Evolutionary conservation across 2,888 invertebrate species (phyloP).

Genomic region (Dastarcus helophoroides): DNA sequence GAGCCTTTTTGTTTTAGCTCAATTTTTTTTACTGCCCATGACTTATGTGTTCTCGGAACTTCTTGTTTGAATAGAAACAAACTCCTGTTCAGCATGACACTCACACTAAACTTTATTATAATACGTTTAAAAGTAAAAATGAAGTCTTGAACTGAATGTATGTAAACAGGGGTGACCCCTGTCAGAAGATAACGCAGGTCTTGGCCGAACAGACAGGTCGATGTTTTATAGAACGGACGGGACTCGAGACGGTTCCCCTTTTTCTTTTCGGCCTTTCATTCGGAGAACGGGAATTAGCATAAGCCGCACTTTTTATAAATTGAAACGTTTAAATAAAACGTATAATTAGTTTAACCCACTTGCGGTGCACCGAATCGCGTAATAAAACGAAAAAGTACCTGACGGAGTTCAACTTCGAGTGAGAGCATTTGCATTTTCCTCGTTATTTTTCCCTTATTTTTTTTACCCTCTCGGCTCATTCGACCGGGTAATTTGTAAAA

Average conservation of each 20-base stretch:
- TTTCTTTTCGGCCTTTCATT: conserved; percentile 6
- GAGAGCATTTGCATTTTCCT: conserved; percentile 27
- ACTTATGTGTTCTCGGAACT: too few species aligned
- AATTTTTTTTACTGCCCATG: too few species aligned
- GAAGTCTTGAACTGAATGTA: too few species aligned
- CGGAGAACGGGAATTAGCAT: conserved; percentile 17
- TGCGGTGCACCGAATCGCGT: conserved; percentile 26
- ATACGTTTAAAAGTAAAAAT: too few species aligned
- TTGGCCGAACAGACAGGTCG: too few species aligned
- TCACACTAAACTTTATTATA: too few species aligned
- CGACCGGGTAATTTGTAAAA: too few species aligned
- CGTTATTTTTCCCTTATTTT: conserved; percentile 14
- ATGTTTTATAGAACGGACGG: conserved; percentile 23
- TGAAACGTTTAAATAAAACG: conserved; percentile 32
- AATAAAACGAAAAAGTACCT: conserved; percentile 31
- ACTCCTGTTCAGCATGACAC: too few species aligned
- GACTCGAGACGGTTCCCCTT: conserved; percentile 11
- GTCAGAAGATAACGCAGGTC: too few species aligned
- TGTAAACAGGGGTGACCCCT: too few species aligned
- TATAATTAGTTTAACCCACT: conserved; percentile 34
- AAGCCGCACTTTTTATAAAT: conserved; percentile 30
- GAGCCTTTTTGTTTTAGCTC: too few species aligned
- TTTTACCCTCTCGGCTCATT: conserved; percentile 15
- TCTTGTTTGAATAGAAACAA: too few species aligned
- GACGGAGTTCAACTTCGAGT: conserved; percentile 24